These are phyloP conservation scores for Callorhinus ursinus DNA, from an alignment of 2,113 vertebrate genomes.

Conservation along the genomic window DNA sequence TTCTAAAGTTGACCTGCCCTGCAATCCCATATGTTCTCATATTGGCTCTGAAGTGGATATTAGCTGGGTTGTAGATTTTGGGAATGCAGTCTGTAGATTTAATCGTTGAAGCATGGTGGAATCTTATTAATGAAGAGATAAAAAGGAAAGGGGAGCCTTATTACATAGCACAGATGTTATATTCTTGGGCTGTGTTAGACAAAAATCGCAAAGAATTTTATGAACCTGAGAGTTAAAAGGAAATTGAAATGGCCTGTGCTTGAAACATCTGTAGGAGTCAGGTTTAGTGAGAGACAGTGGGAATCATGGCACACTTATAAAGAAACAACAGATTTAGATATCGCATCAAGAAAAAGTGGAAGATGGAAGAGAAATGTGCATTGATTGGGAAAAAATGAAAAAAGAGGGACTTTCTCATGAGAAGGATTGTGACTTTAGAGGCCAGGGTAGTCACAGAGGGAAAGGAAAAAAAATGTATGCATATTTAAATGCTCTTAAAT, in stretches of 20 bases:
- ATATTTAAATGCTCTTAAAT: not conserved
- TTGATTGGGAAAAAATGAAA: not conserved
- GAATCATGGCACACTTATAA: not conserved
- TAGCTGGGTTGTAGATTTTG: not conserved
- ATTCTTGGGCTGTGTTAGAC: not conserved
- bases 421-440: not conserved
- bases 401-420: not conserved
- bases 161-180: not conserved
- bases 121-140: slow-evolving; percentile 1
- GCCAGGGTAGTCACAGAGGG: not conserved
- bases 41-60: not conserved
- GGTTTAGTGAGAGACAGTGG: not conserved
- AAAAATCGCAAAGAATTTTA: slow-evolving; percentile 22
- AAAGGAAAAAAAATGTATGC: not conserved
- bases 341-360: not conserved
- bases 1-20: not conserved
- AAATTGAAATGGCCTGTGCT: not conserved
- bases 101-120: not conserved
- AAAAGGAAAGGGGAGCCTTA: not conserved
- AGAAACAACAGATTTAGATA: not conserved
- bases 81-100: not conserved
- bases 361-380: not conserved
- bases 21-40: not conserved
- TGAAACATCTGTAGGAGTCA: not conserved
- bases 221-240: not conserved